These are phyloP conservation scores for Halictus quadricinctus DNA, from an alignment of 2,888 invertebrate genomes.

Conservation along the genomic window DNA sequence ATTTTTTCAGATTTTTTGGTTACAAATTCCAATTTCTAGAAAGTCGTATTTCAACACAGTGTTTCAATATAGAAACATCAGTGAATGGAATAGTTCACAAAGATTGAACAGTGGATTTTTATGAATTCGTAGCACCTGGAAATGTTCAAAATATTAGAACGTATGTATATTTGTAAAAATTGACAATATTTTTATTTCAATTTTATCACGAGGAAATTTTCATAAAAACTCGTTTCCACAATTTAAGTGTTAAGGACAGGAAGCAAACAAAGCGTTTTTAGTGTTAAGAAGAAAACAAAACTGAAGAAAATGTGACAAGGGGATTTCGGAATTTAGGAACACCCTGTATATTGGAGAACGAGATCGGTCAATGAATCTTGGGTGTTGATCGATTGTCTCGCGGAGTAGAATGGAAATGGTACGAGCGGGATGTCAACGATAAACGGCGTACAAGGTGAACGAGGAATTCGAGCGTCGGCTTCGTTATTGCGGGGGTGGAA, in stretches of 20 bases:
- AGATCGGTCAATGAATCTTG: conserved; percentile 31
- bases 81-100: background rate
- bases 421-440: conserved; percentile 42
- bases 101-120: background rate
- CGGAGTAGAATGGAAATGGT: conserved; percentile 54
- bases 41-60: background rate
- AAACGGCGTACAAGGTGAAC: conserved; percentile 44
- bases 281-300: no score
- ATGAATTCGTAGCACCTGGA: background rate
- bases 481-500: conserved; percentile 32
- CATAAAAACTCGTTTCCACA: no score
- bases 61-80: background rate
- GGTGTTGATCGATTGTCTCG: conserved; percentile 42
- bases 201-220: no score
- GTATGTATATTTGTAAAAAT: no score
- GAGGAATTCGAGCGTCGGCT: conserved; percentile 48
- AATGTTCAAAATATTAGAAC: background rate
- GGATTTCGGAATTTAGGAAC: background rate
- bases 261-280: no score
- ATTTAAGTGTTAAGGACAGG: no score
- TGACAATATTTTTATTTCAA: no score
- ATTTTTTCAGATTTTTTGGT: background rate
- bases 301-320: no score
- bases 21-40: background rate
- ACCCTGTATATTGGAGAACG: background rate